phyloP scores from a whole-genome alignment of 2,888 invertebrate species.

The Habroteleia sp. region DNA sequence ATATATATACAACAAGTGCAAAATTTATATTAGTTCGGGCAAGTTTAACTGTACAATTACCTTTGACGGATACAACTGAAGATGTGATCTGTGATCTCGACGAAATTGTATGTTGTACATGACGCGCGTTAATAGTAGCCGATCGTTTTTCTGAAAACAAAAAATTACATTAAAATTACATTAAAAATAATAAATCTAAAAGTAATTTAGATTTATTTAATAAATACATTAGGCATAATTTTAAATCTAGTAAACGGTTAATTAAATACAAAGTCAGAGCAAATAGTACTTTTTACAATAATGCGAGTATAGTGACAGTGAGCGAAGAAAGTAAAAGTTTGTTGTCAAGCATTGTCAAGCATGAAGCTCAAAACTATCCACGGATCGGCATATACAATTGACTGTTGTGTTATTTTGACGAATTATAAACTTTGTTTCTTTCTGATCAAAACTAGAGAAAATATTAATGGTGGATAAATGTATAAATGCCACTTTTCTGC shows the following conservation, averaged over 20 bases:
- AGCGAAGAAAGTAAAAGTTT: slow-evolving; percentile 52
- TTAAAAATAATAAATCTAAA: no score
- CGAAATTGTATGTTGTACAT: slow-evolving; percentile 18
- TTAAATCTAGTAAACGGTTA: background rate
- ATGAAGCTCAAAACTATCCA: slow-evolving; percentile 31
- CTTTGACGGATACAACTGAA: slow-evolving; percentile 32
- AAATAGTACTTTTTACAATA: slow-evolving; percentile 44
- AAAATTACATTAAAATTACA: slow-evolving; percentile 5
- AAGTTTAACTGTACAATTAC: no score
- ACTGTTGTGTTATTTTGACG: no score
- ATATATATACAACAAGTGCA: no score
- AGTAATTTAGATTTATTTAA: no score
- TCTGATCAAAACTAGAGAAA: no score
- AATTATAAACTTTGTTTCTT: no score
- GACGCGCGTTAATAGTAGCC: slow-evolving; percentile 20
- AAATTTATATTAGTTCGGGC: no score
- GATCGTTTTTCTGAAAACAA: slow-evolving; percentile 46
- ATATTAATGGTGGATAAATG: no score
- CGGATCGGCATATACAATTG: slow-evolving; percentile 7
- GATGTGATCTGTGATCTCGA: slow-evolving; percentile 24
- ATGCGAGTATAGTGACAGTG: slow-evolving; percentile 18
- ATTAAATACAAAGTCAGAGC: slow-evolving; percentile 34
- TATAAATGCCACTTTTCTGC: no score
- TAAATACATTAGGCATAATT: no score
- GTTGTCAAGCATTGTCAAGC: slow-evolving; percentile 48